These are phyloP conservation scores for Eueremaeus valkanovi DNA, from an alignment of 2,888 invertebrate genomes.

Conservation along the genomic window DNA sequence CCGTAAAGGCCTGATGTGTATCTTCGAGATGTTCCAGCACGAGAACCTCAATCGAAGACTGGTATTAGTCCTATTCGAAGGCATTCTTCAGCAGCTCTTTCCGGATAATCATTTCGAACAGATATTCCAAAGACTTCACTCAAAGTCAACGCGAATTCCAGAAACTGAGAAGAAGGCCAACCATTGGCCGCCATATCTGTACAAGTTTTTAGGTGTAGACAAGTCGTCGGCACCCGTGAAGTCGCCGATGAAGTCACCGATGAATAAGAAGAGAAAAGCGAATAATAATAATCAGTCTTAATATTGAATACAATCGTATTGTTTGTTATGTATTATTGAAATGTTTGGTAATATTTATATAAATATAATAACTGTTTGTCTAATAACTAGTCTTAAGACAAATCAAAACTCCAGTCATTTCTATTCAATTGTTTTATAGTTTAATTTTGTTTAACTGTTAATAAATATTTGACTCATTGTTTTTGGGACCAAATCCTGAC, in stretches of 20 bases:
- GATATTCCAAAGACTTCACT: conserved; percentile 56
- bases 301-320: no score
- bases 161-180: background rate
- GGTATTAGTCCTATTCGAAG: conserved; percentile 76
- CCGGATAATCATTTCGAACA: conserved; percentile 70
- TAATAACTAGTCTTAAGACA: background rate
- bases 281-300: conserved; percentile 8
- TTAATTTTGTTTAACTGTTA: background rate
- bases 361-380: background rate
- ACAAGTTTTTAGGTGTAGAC: conserved; percentile 31
- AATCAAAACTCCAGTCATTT: background rate
- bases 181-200: conserved; percentile 41
- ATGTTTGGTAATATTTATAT: no score
- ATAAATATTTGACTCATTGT: no score
- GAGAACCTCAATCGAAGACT: conserved; percentile 77
- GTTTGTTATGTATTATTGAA: no score
- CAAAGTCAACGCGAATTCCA: background rate
- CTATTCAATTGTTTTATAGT: background rate
- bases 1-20: conserved; percentile 70
- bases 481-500: no score
- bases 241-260: conserved; percentile 11
- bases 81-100: conserved; percentile 70
- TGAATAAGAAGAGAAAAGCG: background rate
- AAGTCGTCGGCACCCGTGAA: background rate
- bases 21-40: conserved; percentile 83